Conservation (phyloP, 2,797 vertebrate species). For the Peromyscus eremicus region DNA sequence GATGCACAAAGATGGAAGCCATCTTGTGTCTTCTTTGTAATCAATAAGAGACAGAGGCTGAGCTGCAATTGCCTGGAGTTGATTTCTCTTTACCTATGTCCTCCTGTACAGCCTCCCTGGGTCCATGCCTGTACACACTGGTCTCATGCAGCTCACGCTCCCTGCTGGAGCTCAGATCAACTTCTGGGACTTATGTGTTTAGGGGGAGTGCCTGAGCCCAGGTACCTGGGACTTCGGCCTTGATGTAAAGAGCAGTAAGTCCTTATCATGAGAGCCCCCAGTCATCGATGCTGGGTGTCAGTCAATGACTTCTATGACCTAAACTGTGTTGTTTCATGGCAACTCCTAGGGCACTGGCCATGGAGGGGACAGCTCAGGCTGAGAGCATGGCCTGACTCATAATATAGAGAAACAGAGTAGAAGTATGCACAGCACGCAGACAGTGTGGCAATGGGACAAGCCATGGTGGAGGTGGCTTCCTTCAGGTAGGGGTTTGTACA, state of each 20-base stretch:
- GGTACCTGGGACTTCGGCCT: background rate
- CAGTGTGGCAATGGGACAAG: too few species aligned
- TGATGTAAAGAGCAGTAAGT: fast-evolving
- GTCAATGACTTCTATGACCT: background rate
- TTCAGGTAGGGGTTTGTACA: too few species aligned
- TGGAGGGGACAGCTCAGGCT: too few species aligned
- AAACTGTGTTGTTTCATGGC: background rate
- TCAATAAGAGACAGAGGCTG: background rate
- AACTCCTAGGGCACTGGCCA: fast-evolving
- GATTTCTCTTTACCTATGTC: background rate
- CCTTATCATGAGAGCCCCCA: fast-evolving
- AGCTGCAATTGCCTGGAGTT: fast-evolving
- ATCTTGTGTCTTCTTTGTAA: background rate
- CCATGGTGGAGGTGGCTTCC: fast-evolving
- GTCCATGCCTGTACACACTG: fast-evolving
- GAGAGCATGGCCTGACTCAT: fast-evolving
- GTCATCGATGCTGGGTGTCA: fast-evolving
- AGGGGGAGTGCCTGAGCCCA: background rate
- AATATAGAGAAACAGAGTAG: background rate
- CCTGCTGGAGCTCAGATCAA: background rate
- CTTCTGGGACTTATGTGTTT: too few species aligned
- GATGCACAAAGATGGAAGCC: background rate
- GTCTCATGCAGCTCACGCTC: background rate
- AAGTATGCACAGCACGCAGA: fast-evolving
- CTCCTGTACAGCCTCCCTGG: background rate